A percentile compares a stretch with the other conserved stretches of the same genome.
Evolutionary conservation across 2,113 vertebrate genomes (phyloP).

Genomic region (Lipophrys pholis): DNA sequence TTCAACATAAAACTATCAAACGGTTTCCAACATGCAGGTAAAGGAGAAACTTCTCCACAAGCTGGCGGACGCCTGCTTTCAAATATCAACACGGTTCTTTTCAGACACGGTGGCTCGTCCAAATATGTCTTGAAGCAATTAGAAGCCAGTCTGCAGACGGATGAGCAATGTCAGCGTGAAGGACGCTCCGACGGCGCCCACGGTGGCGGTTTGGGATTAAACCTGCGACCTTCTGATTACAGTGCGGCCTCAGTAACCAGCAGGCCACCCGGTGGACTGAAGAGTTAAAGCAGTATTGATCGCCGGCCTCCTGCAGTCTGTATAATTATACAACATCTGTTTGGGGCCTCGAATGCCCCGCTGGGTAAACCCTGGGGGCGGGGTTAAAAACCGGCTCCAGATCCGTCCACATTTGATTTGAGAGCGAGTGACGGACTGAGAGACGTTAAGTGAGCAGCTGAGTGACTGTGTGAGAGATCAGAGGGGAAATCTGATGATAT

Average conservation of each 20-base stretch:
- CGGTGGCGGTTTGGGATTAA: slow-evolving; percentile 43
- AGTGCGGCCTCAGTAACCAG: slow-evolving; percentile 24
- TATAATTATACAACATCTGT: slow-evolving; percentile 69
- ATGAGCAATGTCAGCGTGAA: slow-evolving; percentile 60
- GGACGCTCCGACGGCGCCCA: slow-evolving; percentile 45
- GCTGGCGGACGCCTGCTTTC: too few species aligned
- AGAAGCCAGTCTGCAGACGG: slow-evolving; percentile 23
- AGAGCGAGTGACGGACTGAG: slow-evolving; percentile 43
- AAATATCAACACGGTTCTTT: too few species aligned
- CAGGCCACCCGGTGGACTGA: slow-evolving; percentile 33
- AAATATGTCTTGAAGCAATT: slow-evolving; percentile 19
- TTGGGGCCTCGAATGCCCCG: slow-evolving; percentile 41
- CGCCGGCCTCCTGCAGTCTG: slow-evolving; percentile 54
- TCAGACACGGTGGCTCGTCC: too few species aligned
- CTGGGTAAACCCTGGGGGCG: slow-evolving; percentile 31
- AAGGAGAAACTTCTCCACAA: too few species aligned
- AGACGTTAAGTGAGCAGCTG: slow-evolving; percentile 37
- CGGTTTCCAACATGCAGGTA: too few species aligned
- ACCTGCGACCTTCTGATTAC: slow-evolving; percentile 58
- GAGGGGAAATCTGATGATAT: slow-evolving; percentile 42
- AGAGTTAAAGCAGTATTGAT: slow-evolving; percentile 61
- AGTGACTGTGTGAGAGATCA: slow-evolving; percentile 35
- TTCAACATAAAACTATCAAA: neutral
- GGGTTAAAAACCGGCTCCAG: slow-evolving; percentile 8
- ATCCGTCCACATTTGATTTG: too few species aligned